Evolutionary conservation across 2,113 vertebrate genomes (phyloP).

Genomic region (Seriola rivoliana): DNA sequence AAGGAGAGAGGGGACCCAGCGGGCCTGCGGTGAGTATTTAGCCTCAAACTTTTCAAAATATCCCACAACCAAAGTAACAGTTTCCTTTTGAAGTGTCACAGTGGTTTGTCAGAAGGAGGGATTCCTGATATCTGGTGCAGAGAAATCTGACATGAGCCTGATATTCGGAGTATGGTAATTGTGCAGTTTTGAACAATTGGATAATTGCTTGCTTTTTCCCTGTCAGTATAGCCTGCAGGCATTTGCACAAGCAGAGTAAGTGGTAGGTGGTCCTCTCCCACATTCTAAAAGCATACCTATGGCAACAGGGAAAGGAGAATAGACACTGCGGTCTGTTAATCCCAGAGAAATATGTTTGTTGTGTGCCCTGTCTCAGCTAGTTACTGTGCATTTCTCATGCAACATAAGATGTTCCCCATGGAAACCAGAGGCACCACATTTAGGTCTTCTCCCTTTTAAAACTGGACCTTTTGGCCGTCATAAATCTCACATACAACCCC

Average conservation of each 20-base stretch:
- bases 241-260: conserved; percentile 33
- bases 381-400: conserved; percentile 57
- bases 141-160: conserved; percentile 34
- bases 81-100: conserved; percentile 49
- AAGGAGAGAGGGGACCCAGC: conserved; percentile 88
- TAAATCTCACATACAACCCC: conserved; percentile 53
- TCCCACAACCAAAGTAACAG: background rate
- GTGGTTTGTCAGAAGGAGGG: background rate
- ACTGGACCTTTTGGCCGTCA: conserved; percentile 55
- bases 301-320: conserved; percentile 34
- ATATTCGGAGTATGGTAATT: conserved; percentile 44
- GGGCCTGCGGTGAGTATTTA: conserved; percentile 89
- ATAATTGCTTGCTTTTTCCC: conserved; percentile 56
- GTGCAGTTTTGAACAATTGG: conserved; percentile 51
- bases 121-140: conserved; percentile 16
- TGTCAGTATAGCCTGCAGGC: conserved; percentile 20
- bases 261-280: conserved; percentile 39
- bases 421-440: conserved; percentile 61
- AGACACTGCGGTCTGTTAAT: conserved; percentile 12
- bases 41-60: conserved; percentile 27
- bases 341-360: conserved; percentile 51
- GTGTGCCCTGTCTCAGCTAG: conserved; percentile 5
- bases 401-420: conserved; percentile 46
- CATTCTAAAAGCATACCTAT: conserved; percentile 54
- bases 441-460: conserved; percentile 43